phyloP scores from a whole-genome alignment of 1,140 invertebrate genomes.

The Pseudomyrmex sp. region DNA sequence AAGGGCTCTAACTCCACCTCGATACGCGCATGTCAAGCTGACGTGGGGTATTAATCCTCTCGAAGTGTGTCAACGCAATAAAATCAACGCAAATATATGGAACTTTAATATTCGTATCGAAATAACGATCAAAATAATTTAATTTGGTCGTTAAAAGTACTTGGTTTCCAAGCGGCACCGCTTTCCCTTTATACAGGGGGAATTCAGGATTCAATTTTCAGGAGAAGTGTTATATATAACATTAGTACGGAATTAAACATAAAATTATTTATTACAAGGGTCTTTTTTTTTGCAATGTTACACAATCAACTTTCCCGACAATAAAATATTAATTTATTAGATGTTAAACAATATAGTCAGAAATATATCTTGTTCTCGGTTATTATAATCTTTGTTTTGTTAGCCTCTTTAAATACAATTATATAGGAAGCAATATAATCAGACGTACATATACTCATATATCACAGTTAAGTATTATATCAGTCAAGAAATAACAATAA shows the following conservation, averaged over 20 bases:
- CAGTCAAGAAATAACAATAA: conserved; percentile 37
- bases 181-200: too few species aligned
- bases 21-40: conserved; percentile 23
- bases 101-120: not conserved
- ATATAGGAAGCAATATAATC: conserved; percentile 33
- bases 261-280: conserved; percentile 6
- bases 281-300: not conserved
- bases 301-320: not conserved
- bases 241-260: not conserved
- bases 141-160: not conserved
- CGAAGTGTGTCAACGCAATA: conserved; percentile 10
- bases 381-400: not conserved
- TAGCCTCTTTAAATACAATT: conserved; percentile 3
- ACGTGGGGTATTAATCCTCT: not conserved
- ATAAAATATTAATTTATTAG: conserved; percentile 32
- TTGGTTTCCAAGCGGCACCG: too few species aligned
- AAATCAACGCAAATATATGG: not conserved
- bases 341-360: not conserved
- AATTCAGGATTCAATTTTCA: too few species aligned
- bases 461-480: conserved; percentile 47
- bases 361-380: not conserved
- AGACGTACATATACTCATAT: conserved; percentile 38
- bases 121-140: not conserved
- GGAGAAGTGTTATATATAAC: not conserved
- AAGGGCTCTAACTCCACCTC: conserved; percentile 24